Evolutionary conservation across 2,113 vertebrate species (phyloP), one percentile per base, ranked within the genome.

Genomic region (Laticauda laticaudata): DNA sequence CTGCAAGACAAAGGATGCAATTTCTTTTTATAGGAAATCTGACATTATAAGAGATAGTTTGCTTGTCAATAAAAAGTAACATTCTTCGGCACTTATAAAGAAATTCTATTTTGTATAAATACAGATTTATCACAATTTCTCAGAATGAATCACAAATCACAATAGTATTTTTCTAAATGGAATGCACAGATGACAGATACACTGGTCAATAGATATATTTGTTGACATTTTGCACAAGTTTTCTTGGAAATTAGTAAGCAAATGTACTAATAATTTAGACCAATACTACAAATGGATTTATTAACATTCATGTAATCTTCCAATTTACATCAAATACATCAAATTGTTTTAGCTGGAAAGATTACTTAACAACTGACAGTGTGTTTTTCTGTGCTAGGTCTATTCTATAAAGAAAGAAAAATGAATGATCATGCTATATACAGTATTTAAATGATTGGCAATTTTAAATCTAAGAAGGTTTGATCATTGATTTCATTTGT

Each of bases 141-240:
- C 24, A 51, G 94, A 88, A 86, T 48, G 4, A 95, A 86, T 69
- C 12, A 2, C 64, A 94, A 87, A 21, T 92, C 7, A 34, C 48
- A 81, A 24, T 34, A 5, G 11, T 61, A 90, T 75, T 53, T 75
- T 26, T 55, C 18, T 53, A 0, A 86, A 0, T 43, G 56, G 0
- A n/a, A 34, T 59, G 0, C 26, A n/a, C 61, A 86, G 0, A 87
- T 64, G 48, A 24, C 24, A 34, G 26, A 55, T 56, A 29, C 3
- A 8, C 8, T 3, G 14, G 6, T 24, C 51, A 86, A 24, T 12
- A 53, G 51, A 2, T 53, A 53, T 45, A 55, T 55, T 54, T 23
- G 10, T 55, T 54, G 14, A 23, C 23, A 7, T 81, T n/a, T 12
- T 81, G 24, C 29, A 53, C 61, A 90, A 14, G 8, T 54, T 54